Evolutionary conservation across 2,888 invertebrate species (phyloP).

Genomic region (Zaprionus obscuricornis): DNA sequence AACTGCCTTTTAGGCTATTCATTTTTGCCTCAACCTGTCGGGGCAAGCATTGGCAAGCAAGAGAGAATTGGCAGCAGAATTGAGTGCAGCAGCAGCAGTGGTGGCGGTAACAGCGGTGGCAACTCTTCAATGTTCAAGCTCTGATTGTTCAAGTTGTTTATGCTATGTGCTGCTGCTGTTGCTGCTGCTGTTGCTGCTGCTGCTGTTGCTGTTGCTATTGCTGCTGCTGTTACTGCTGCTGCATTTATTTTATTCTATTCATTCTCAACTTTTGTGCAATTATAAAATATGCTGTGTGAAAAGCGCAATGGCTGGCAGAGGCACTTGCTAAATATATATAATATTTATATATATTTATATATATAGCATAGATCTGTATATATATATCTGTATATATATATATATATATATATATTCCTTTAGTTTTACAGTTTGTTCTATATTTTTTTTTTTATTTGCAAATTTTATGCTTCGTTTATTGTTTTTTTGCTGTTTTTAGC

Average conservation of each 20-base stretch:
- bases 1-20: constrained; percentile 34
- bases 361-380: too few species aligned
- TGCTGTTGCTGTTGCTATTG: background rate
- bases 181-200: constrained; percentile 4
- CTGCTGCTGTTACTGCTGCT: constrained; percentile 4
- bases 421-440: constrained; percentile 16
- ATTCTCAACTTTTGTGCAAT: constrained; percentile 58
- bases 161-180: background rate
- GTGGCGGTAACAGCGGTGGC: too few species aligned
- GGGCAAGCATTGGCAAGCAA: too few species aligned
- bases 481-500: constrained; percentile 29
- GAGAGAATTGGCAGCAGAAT: too few species aligned
- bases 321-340: too few species aligned
- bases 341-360: too few species aligned
- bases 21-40: constrained; percentile 11
- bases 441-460: background rate
- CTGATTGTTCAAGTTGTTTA: constrained; percentile 59
- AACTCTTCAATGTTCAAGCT: constrained; percentile 56
- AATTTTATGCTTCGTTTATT: constrained; percentile 52
- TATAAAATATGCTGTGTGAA: constrained; percentile 55
- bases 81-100: too few species aligned
- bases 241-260: constrained; percentile 38
- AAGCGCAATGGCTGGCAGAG: constrained; percentile 51
- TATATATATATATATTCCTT: constrained; percentile 1
- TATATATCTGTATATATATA: constrained; percentile 1